Conservation (phyloP, 1,140 invertebrate genomes). For the Lepidotrigona ventralis region DNA sequence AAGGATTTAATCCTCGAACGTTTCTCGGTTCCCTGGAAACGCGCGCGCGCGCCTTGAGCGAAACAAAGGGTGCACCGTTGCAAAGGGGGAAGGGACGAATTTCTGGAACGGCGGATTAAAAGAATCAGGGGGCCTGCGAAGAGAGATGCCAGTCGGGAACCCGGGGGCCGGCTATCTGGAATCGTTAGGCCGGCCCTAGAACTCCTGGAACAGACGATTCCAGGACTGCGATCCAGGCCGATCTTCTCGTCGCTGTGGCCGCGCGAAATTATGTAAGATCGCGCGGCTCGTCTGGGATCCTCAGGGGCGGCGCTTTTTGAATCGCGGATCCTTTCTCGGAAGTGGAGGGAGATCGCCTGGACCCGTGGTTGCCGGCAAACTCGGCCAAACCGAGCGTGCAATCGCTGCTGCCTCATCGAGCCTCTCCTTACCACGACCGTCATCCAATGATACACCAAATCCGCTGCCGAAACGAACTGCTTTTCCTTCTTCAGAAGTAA, state of each 20-base stretch:
- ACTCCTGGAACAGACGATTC: constrained; percentile 56
- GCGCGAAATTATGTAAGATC: constrained; percentile 64
- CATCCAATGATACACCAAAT: constrained; percentile 40
- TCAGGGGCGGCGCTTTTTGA: constrained; percentile 60
- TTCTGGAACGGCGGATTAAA: constrained; percentile 52
- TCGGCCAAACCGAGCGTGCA: constrained; percentile 36
- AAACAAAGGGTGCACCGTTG: constrained; percentile 10
- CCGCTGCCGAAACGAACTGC: background rate
- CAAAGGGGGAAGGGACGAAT: background rate
- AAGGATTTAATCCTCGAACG: too few relatives aligned
- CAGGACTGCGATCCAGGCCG: constrained; percentile 40
- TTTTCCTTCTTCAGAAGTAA: too few relatives aligned
- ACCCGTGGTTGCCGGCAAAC: constrained; percentile 3
- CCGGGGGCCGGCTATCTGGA: constrained; percentile 47
- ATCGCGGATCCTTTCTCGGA: constrained; percentile 63
- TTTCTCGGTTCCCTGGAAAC: background rate
- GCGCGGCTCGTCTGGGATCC: constrained; percentile 58
- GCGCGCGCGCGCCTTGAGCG: background rate
- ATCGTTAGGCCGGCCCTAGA: constrained; percentile 59
- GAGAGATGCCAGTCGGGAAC: constrained; percentile 23
- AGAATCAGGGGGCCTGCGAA: constrained; percentile 3
- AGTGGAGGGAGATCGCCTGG: constrained; percentile 35
- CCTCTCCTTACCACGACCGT: background rate
- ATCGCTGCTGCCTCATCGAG: constrained; percentile 52
- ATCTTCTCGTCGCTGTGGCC: constrained; percentile 44